Base-by-base conservation (phyloP, 1,140 invertebrate genomes). In the Pissodes strobi region DNA sequence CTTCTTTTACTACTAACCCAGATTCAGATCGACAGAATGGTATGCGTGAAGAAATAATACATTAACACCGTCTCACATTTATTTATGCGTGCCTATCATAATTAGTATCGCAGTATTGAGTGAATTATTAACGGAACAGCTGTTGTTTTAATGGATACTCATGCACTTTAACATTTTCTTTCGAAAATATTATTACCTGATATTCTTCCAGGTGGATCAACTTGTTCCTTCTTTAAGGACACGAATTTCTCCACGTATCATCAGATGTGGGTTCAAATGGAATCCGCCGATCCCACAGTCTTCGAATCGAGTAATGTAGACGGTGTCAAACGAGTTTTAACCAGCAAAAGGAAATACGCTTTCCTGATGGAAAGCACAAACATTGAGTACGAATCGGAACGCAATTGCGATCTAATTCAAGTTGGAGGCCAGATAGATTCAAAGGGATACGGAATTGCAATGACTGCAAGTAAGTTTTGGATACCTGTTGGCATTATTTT, bases 341-440 rank as follows among this genome's bases (percentile, higher is more conserved):
- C 86, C 62, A 85, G 86, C 0, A 86, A 90, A 72, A 78, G 83
- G 23, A 70, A 73, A 3, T 94, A 92, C 73, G 92, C 91, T 1
- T 94, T 90, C 75, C 80, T 94, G 2, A 94, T 94, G 92, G 92
- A 94, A 78, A 92, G 90, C 0, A 87, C 90, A 0, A 84, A 86
- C 15, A 86, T 94, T 64, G 90, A 92, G 64, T 94, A 91, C 74
- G 85, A 88, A 65, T 81, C 86, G 18, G 88, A 91, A 69, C 79
- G 88, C 18, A 81, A 92, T 62, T 94, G 92, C 71, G 83, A 90
- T 46, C 78, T 94, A 1, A 87, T 85, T 52, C 88, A 91, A 80
- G 86, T 94, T 67, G 87, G 92, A 41, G 82, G 86, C 39, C 80
- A 86, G 67, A 77, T 94, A 19, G 89, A 94, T 79, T 88, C 85